Evolutionary conservation across 2,888 invertebrate species (phyloP).

Genomic region (Ommatoiulus sabulosus): DNA sequence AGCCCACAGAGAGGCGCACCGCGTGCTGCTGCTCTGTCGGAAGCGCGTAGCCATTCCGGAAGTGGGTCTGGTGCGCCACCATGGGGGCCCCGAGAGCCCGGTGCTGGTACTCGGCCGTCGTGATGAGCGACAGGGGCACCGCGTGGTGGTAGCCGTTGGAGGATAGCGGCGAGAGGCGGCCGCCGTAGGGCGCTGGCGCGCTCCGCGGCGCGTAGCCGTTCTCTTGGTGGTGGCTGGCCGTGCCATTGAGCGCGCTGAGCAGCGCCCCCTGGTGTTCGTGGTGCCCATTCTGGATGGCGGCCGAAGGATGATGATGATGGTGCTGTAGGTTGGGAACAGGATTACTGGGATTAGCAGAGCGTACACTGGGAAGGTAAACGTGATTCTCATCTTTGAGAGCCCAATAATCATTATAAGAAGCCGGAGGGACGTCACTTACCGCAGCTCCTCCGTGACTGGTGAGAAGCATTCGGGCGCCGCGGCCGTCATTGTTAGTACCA

Average conservation of each 20-base stretch:
- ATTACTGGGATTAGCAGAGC: not conserved
- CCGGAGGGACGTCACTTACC: conserved; percentile 23
- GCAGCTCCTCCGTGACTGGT: not conserved
- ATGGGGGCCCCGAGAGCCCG: not conserved
- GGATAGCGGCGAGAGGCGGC: conserved; percentile 63
- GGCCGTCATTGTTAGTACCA: conserved; percentile 35
- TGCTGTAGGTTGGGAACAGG: conserved; percentile 24
- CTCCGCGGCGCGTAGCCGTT: conserved; percentile 57
- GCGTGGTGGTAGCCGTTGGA: conserved; percentile 60
- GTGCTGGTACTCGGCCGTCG: not conserved
- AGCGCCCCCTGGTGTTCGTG: conserved; percentile 55
- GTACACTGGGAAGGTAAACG: conserved; percentile 23
- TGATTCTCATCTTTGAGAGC: conserved; percentile 21
- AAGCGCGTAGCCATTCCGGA: conserved; percentile 22
- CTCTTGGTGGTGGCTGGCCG: conserved; percentile 29
- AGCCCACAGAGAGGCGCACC: conserved; percentile 39
- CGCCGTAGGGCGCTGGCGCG: not conserved
- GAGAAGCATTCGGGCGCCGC: not conserved
- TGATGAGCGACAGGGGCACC: conserved; percentile 46
- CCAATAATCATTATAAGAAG: conserved; percentile 50
- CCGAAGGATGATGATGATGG: conserved; percentile 32
- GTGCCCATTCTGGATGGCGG: conserved; percentile 8
- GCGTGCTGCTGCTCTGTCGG: conserved; percentile 5
- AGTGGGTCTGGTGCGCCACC: conserved; percentile 13
- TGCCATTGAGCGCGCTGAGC: conserved; percentile 56